Evolutionary conservation across 2,113 vertebrate species (phyloP), one percentile per base, ranked within the genome.

Genomic region (Cryptotis parvus): DNA sequence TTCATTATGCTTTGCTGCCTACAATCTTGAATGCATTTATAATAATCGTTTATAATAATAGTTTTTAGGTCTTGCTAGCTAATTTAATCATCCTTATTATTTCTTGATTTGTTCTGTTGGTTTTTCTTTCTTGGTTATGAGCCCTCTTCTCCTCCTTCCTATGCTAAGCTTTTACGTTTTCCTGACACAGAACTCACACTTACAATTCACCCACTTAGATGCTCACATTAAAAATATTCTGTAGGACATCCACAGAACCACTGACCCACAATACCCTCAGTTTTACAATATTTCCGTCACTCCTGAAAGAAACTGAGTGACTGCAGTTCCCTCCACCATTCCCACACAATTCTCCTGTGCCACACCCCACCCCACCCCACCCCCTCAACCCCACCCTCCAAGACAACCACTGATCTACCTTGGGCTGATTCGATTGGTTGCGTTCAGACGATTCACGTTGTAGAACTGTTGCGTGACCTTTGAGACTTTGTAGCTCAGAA

Each of bases 51-150:
- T 84, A 11, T 66, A 26, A 31, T 49, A 52, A 37, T 39, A 49
- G 24, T 69, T 89, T 84, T 75, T 66, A 84, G 73, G 33, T 41
- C 18, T 81, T 85, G 26, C 33, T 41, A 76, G 63, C 61, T 86
- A 52, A 92, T 81, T 92, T 61, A 22, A 66, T 75, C 33, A 35
- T 61, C 84, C 88, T 77, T 84, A 39, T 58, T 69, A 55, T 85
- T 81, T 89, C 45, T 91, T 73, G 58, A 12, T 43, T 24, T 55
- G 24, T n/a, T 69, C 43, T 37, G 43, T 22, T 80, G 33, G 63
- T 22, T 43, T 39, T 39, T 55, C 26, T 72, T 39, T 41, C 49
- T 33, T 73, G 3, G 29, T 76, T 43, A 35, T 3, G 7, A 24
- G 14, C 20, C 29, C 4, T 39, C 35, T 58, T 79, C 84, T 89